Base-by-base conservation (phyloP, 2,797 vertebrate species). In the Tadarida brasiliensis region DNA sequence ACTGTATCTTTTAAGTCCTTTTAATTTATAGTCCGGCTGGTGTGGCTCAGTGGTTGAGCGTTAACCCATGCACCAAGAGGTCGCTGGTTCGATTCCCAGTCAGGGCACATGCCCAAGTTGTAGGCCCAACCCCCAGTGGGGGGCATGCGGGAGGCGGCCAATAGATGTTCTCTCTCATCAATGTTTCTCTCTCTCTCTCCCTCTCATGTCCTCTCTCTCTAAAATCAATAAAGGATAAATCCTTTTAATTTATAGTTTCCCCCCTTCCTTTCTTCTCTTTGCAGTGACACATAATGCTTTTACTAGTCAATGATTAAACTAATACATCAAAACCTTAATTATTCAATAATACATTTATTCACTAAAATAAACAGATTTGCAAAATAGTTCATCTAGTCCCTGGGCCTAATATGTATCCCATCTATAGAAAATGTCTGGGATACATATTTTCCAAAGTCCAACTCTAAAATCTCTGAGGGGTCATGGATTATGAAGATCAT, bases 391-490 rank as follows among this genome's bases (percentile, higher is more conserved):
- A 12, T 84, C 30, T 49, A 67, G 17, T 35, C 44, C 51, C 7
- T 44, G 85, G 54, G 76, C 39, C 33, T 63, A 90, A 82, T 61
- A 88, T 89, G 61, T 78, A 93, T 28, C 7, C 33, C 17, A 67
- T 15, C 70, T 70, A 91, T n/a, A 88, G 26, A 63, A 10, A 95
- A 73, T 39, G 11, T 78, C 35, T 57, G 10, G 10, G 14, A 90
- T 78, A 39, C 3, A 19, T 61, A 51, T 78, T 93, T 92, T 97
- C 91, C 82, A 85, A 76, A 93, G n/a, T 85, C 70, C 76, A 65
- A 47, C 76, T 74, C 56, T n/a, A 94, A 28, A 35, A 71, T 89
- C 49, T 80, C 30, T 74, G 35, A 87, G 9, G 12, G 19, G 61
- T 61, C 57, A 35, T 30, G n/a, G 12, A 78, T 22, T 87, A n/a